Evolutionary conservation across 2,113 vertebrate species (phyloP), one percentile per base, ranked within the genome.

Genomic region (Anthoscopus minutus): DNA sequence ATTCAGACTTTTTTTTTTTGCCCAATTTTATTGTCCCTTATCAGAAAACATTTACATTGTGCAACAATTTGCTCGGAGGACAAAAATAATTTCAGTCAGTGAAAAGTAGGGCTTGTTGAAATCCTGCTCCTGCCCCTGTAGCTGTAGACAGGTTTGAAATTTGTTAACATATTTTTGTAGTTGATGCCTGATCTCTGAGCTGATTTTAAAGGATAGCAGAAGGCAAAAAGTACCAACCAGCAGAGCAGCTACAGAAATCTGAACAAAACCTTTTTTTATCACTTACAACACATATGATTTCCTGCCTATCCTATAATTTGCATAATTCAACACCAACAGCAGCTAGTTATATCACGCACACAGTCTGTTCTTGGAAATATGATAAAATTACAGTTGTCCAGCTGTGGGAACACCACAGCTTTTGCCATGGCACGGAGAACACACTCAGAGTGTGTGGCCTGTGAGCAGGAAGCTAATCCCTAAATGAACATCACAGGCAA

Each of bases 121-220:
- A 57, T 79, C 50, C n/a, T 60, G 23, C 11, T 85, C 13, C 62
- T 65, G 13, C 33, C 45, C 8, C 33, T 57, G 38, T 10, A 25
- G 13, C 20, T 6, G 3, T 58, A 56, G 74, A 35, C 27, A 13
- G 0, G 1, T 79, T 42, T 82, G 70, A 65, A 79, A 24, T 13
- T 47, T 2, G 1, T n/a, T 45, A n/a, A 8, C 11, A 3, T 0
- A 2, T 30, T 2, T 5, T 24, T 88, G 31, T 24, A 61, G 37
- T 21, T 1, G 9, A 24, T 67, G 57, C 30, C 10, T 64, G 60
- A 58, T 62, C n/a, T 70, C 79, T 86, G 64, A 62, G 47, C 33
- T 51, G 69, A 65, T 33, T 31, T 53, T 66, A 78, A 74, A 79
- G 62, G 42, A 16, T 15, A 47, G 13, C 1, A 16, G 56, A 78